phyloP scores from a whole-genome alignment of 2,888 invertebrate species.

The Hirtodrosophila trivittata region DNA sequence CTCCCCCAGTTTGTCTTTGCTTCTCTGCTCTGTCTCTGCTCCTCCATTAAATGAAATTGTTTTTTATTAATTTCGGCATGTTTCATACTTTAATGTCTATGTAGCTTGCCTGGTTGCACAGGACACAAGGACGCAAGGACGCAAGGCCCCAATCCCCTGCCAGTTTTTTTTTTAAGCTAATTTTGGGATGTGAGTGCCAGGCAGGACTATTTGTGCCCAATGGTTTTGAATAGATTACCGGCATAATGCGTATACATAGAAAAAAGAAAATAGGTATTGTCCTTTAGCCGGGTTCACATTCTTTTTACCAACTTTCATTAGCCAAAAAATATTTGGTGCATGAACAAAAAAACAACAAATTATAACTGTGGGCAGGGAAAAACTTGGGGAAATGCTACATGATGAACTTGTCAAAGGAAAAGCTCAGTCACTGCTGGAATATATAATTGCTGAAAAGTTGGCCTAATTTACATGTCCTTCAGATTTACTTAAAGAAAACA shows the following conservation, averaged over 20 bases:
- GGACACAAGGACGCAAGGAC: background rate
- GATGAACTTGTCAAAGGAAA: no score
- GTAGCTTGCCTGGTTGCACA: constrained; percentile 1
- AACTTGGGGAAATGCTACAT: no score
- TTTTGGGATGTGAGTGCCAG: constrained; percentile 14
- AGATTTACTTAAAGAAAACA: no score
- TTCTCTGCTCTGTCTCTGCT: constrained; percentile 18
- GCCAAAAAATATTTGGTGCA: background rate
- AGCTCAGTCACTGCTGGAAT: no score
- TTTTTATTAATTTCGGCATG: constrained; percentile 70
- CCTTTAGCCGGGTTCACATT: background rate
- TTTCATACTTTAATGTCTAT: constrained; percentile 50
- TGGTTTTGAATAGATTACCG: constrained; percentile 57
- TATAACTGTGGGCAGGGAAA: background rate
- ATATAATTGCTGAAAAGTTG: no score
- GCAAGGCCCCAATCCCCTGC: no score
- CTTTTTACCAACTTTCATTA: background rate
- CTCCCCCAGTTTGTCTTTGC: background rate
- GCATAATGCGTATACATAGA: constrained; percentile 6
- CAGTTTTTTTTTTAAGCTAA: no score
- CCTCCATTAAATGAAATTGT: constrained; percentile 67
- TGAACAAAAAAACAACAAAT: background rate
- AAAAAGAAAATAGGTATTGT: constrained; percentile 18
- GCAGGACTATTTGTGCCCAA: constrained; percentile 33
- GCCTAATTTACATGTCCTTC: no score